Evolutionary conservation across 2,888 invertebrate species (phyloP), one percentile per base, ranked within the genome.

Genomic region (Girardia tigrina): DNA sequence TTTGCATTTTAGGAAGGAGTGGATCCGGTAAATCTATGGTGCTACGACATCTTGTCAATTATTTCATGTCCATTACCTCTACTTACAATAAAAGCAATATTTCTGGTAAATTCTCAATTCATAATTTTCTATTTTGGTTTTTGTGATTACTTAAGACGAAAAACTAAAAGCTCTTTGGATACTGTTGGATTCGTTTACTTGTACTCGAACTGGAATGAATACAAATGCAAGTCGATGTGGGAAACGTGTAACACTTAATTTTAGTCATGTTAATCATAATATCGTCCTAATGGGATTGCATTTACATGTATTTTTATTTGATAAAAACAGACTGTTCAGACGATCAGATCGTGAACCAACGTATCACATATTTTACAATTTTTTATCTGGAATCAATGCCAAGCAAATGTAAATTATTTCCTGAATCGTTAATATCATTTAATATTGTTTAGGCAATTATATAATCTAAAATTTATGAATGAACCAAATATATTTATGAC

Each of bases 171-270:
- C 92, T 28, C 82, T 92, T 2, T 90, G 90, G 83, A 90, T 89
- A 8, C 88, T 94, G 26, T 86, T 94, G 77, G 92, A 94, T 82
- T 89, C 90, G 4, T 94, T 95, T 84, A 93, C 94, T 70, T 92
- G 92, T 85, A 89, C 88, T 83, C 89, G 90, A 81, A 92, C 94
- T 0, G 88, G 89, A 70, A 88, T 91, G 80, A 94, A 94, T 84
- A 86, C 88, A 6, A 91, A 91, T 85, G 92, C 94, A 14, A 91
- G 93, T 0, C 88, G 93, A 74, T 92, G 90, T 85, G 91, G 93
- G 0, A 91, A 92, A 80, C 87, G 94, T n/a, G 89, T 92, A 79
- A 92, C 92, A 75, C 85, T 97, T 79, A 94, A 95, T 84, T 94
- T 94, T 84, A 94, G 95, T 85, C 91, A 93, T 81, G 72, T 26